A percentile compares a stretch with the other conserved stretches of the same genome.
Conservation (phyloP, 2,888 invertebrate genomes). For the Andrena dorsata region DNA sequence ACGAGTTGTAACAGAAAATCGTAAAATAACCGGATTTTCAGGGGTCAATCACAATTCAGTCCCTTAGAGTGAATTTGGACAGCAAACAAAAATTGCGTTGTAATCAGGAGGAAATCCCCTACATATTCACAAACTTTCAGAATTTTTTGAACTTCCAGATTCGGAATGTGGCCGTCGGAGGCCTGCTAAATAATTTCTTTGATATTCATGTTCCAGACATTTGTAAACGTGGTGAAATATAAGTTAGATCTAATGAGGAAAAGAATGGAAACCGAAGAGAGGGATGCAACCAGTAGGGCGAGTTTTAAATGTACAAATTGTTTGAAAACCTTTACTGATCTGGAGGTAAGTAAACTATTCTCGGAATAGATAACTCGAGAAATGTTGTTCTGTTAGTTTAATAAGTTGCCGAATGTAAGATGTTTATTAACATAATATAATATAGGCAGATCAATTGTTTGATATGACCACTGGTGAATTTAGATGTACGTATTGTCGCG, state of each 20-base stretch:
- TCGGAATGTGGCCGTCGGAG: not conserved
- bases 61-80: too few relatives aligned
- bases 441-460: conserved; percentile 93
- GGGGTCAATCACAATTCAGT: too few relatives aligned
- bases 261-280: conserved; percentile 97
- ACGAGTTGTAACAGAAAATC: too few relatives aligned
- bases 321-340: conserved; percentile 96
- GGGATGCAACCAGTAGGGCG: conserved; percentile 97
- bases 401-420: not conserved
- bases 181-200: conserved; percentile 1
- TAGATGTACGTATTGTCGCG: conserved; percentile 95
- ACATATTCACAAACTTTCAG: too few relatives aligned
- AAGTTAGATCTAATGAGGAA: conserved; percentile 98
- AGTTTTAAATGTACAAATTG: conserved; percentile 97
- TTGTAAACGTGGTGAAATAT: conserved; percentile 99
- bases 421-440: conserved; percentile 48
- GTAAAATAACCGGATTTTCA: too few relatives aligned
- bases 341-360: conserved; percentile 88
- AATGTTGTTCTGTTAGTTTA: not conserved
- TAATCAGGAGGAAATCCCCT: too few relatives aligned
- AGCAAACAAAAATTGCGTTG: too few relatives aligned
- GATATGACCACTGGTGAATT: conserved; percentile 94
- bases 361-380: not conserved
- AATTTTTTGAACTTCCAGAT: too few relatives aligned
- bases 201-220: conserved; percentile 86